Conservation (phyloP, 2,888 invertebrate genomes). For the Nowickia ferox region DNA sequence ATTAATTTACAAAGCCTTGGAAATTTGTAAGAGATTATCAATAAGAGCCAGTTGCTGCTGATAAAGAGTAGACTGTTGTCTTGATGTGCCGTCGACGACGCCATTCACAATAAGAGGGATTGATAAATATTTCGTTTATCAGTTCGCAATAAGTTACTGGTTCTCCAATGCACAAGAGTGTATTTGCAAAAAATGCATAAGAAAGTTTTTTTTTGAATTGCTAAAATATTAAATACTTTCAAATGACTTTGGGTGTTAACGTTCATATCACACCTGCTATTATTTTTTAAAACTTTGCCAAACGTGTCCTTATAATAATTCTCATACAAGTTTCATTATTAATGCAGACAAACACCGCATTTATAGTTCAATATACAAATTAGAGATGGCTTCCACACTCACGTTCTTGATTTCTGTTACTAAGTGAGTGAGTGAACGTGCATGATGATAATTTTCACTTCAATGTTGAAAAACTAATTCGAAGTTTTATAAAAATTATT, state of each 20-base stretch:
- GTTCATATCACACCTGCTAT: not conserved
- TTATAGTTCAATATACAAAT: not conserved
- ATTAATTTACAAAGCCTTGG: too few species aligned
- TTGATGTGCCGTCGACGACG: too few species aligned
- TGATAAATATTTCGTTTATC: too few species aligned
- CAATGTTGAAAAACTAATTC: too few species aligned
- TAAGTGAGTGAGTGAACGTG: not conserved
- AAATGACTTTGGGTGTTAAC: slow-evolving; percentile 20
- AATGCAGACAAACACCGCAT: not conserved
- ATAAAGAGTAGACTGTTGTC: too few species aligned
- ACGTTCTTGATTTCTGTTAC: not conserved
- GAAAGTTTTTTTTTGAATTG: not conserved
- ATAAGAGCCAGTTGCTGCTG: too few species aligned
- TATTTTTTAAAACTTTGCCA: not conserved
- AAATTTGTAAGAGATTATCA: too few species aligned
- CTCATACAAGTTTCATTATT: not conserved
- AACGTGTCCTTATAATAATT: slow-evolving; percentile 9
- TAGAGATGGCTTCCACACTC: not conserved
- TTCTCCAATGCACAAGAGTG: not conserved
- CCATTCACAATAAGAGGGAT: too few species aligned
- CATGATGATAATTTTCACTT: too few species aligned
- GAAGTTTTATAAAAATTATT: too few species aligned
- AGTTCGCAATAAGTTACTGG: too few species aligned
- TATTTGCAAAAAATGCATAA: not conserved
- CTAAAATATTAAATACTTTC: not conserved